phyloP scores from a whole-genome alignment of 1,140 invertebrate species.

The Halictus rubicundus region DNA sequence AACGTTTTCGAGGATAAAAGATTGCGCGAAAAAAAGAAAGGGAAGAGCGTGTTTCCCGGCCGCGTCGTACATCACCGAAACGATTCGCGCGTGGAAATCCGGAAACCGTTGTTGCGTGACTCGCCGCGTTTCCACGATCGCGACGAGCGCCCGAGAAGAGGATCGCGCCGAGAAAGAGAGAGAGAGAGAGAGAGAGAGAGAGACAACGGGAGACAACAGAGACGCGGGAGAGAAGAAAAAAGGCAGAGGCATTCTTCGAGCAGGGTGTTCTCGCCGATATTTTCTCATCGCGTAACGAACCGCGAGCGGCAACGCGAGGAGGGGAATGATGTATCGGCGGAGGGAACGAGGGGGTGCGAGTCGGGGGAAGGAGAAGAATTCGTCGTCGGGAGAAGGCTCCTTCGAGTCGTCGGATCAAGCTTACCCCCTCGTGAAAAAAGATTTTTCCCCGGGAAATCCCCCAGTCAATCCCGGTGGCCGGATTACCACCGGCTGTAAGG shows the following conservation, averaged over 20 bases:
- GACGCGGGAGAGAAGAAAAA: neutral
- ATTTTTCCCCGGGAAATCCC: conserved; percentile 26
- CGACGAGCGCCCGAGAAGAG: neutral
- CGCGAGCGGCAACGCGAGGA: neutral
- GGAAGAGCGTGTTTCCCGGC: conserved; percentile 9
- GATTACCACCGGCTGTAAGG: conserved; percentile 14
- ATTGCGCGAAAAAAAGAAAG: neutral
- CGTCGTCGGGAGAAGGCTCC: neutral
- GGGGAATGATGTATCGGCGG: neutral
- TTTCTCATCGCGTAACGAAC: conserved; percentile 5
- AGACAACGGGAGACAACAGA: neutral
- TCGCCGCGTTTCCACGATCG: conserved; percentile 32
- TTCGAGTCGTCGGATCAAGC: conserved; percentile 2
- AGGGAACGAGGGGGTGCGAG: neutral
- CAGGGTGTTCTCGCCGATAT: conserved; percentile 3
- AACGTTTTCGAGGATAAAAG: too few relatives aligned
- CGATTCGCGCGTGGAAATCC: conserved; percentile 42
- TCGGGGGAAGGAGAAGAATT: too few relatives aligned
- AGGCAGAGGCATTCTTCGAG: neutral
- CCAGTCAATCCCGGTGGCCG: conserved; percentile 28
- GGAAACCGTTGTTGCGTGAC: conserved; percentile 34
- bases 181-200: too few relatives aligned
- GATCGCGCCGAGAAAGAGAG: too few relatives aligned
- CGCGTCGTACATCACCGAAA: conserved; percentile 42
- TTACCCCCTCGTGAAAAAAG: conserved; percentile 8